Evolutionary conservation across 2,888 invertebrate genomes (phyloP).

Genomic region (Onchidella celtica): DNA sequence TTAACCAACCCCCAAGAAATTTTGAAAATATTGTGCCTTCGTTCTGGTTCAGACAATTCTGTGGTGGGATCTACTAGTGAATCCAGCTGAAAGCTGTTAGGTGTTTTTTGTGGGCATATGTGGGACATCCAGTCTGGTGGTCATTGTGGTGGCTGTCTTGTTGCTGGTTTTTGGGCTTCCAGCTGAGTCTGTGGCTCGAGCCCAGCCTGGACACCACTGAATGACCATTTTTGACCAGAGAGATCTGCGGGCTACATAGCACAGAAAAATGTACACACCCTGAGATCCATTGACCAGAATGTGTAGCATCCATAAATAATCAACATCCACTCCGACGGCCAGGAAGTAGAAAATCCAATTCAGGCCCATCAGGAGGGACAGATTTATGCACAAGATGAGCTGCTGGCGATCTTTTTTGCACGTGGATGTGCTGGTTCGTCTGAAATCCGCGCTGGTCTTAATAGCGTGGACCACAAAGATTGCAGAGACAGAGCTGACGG

Average conservation of each 20-base stretch:
- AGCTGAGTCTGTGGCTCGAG: not conserved
- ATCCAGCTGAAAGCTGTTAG: too few species aligned
- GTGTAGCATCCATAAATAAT: slow-evolving; percentile 48
- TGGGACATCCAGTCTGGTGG: not conserved
- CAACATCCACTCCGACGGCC: slow-evolving; percentile 49
- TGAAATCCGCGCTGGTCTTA: slow-evolving; percentile 18
- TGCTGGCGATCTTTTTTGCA: not conserved
- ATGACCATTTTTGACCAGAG: not conserved
- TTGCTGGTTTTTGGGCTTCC: not conserved
- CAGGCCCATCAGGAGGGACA: slow-evolving; percentile 50
- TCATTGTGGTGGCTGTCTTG: not conserved
- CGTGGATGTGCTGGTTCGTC: not conserved
- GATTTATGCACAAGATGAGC: slow-evolving; percentile 36
- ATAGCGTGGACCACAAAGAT: slow-evolving; percentile 40
- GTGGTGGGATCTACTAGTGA: too few species aligned
- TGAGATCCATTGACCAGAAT: slow-evolving; percentile 45
- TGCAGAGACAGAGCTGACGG: slow-evolving; percentile 27
- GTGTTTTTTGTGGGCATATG: too few species aligned
- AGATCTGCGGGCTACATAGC: slow-evolving; percentile 38
- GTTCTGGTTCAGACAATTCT: too few species aligned
- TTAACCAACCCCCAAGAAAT: too few species aligned
- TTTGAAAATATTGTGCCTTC: too few species aligned
- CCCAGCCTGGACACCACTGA: too few species aligned
- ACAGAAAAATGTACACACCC: slow-evolving; percentile 42
- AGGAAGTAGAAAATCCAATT: slow-evolving; percentile 48